Evolutionary conservation across 2,888 invertebrate species (phyloP), one percentile per base, ranked within the genome.

Genomic region (Amblyjoppa fuscipennis): DNA sequence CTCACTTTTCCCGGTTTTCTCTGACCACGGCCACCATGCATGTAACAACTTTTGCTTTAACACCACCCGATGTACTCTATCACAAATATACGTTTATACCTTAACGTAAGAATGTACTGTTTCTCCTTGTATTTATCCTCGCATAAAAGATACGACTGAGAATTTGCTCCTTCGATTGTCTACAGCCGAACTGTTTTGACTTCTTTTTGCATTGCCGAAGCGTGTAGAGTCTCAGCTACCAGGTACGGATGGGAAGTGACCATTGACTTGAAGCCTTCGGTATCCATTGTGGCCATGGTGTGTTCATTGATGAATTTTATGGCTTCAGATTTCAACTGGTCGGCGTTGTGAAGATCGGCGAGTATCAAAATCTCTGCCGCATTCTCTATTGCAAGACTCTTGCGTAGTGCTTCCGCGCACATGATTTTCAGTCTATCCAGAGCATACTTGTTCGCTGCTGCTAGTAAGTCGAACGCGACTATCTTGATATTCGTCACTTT

Each of bases 301-400:
- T 99, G 99, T 93, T 98, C 98, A 95, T 99, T 99, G 92, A 99
- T 99, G 95, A 98, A 99, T 95, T 99, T 99, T 94, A 99, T 99
- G 93, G 99, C 99, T 95, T 99, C 99, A 93, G 98, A 98, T 95
- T 99, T 99, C 91, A 99, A 96, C 95, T 99, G 99, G 95, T 99
- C 99, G 70, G 99, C 99, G 93, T 98, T 98, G 94, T 99, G 99
- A 90, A 99, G 96, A 95, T 99, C 99, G 77, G 99, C 99, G 92
- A 99, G 96, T 92, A 99, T 99, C 92, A 99, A 96, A 89, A 98
- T 98, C 94, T 99, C 99, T 69, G 99, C 99, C 74, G 99, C 99
- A 93, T 99, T 99, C 92, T 99, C 99, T 93, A 99, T 98, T 45
- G 98, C 98, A 90, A 99, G 96, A 95, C 97, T 99, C 90, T 98